A percentile compares a stretch with the other conserved stretches of the same genome.
Evolutionary conservation across 2,113 vertebrate species (phyloP).

Genomic region (Rallus limicola): DNA sequence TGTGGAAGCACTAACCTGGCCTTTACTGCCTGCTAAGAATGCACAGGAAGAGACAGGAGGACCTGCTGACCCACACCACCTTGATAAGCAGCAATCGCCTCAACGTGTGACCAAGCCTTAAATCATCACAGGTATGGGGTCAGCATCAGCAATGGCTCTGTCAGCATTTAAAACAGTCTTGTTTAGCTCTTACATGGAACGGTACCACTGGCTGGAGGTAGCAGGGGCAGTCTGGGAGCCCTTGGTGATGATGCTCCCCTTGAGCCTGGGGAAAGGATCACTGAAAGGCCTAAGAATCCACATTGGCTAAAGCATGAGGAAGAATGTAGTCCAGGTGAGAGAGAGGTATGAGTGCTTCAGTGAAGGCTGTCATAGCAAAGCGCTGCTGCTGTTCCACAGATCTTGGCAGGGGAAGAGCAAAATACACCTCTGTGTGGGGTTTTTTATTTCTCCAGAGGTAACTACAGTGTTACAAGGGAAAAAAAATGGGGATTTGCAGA

Average conservation of each 20-base stretch:
- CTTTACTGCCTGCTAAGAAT: neutral
- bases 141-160: neutral
- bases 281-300: neutral
- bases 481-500: neutral
- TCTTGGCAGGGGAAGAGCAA: neutral
- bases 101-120: neutral
- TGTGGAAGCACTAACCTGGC: neutral
- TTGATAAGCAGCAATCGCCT: neutral
- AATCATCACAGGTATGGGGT: neutral
- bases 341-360: neutral
- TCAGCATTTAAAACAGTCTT: neutral
- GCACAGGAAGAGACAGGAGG: neutral
- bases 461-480: neutral
- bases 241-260: neutral
- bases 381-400: neutral
- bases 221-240: rapidly evolving
- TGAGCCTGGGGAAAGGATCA: neutral
- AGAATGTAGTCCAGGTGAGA: neutral
- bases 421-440: neutral
- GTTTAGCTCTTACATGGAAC: neutral
- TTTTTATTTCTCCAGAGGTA: neutral
- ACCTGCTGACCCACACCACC: neutral
- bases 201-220: neutral
- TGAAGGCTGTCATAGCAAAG: rapidly evolving
- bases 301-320: neutral